Conservation (phyloP, 1,140 invertebrate genomes). For the Drosophila tristis region DNA sequence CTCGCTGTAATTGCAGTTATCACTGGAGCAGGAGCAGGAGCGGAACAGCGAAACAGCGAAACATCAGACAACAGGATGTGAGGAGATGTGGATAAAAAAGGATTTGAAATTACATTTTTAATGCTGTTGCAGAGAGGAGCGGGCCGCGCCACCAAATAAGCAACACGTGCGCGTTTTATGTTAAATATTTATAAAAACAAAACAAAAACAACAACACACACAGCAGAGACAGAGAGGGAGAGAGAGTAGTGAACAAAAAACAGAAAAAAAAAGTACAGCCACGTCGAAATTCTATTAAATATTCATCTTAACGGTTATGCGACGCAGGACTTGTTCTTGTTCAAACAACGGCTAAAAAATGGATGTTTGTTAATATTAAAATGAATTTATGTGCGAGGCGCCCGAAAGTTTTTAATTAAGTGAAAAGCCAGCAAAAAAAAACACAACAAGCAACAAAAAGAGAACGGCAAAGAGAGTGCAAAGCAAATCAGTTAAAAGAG, state of each 20-base stretch:
- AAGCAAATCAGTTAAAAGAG: conserved; percentile 10
- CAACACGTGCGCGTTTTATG: conserved; percentile 72
- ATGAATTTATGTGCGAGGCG: conserved; percentile 74
- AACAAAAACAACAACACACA: conserved; percentile 23
- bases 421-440: conserved; percentile 68
- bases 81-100: conserved; percentile 42
- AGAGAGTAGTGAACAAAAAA: conserved; percentile 8
- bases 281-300: conserved; percentile 76
- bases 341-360: conserved; percentile 44
- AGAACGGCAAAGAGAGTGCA: conserved; percentile 39
- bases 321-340: conserved; percentile 41
- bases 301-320: conserved; percentile 79
- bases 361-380: conserved; percentile 79
- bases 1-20: conserved; percentile 57
- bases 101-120: conserved; percentile 69
- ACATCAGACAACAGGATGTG: conserved; percentile 19
- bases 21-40: conserved; percentile 8
- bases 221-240: not conserved
- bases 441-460: conserved; percentile 29
- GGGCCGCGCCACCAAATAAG: conserved; percentile 48
- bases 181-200: conserved; percentile 77
- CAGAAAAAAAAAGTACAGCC: conserved; percentile 30
- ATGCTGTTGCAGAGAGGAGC: conserved; percentile 9
- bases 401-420: conserved; percentile 79
- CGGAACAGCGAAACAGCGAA: conserved; percentile 19